Percentiles rank a stretch among this genome's conserved stretches.
Evolutionary conservation across 2,113 vertebrate genomes (phyloP).

Genomic region (Oreochromis niloticus): DNA sequence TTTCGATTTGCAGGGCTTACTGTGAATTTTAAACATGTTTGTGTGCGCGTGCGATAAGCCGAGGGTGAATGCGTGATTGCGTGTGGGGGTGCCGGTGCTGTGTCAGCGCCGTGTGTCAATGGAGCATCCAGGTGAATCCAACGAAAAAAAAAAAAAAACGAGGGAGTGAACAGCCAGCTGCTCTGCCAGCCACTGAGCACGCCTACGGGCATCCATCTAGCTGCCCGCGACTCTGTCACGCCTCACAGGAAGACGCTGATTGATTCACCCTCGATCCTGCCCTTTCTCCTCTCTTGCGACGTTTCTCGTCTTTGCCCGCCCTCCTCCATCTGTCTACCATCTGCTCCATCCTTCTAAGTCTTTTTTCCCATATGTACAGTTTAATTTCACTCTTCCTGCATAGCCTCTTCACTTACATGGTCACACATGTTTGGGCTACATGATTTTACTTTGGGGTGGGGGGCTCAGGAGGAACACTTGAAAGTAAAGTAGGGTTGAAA

Average conservation of each 20-base stretch:
- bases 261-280: constrained; percentile 46
- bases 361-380: not conserved
- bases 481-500: not conserved
- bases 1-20: not conserved
- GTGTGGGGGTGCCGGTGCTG: not conserved
- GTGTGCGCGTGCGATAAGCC: not conserved
- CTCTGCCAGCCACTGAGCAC: constrained; percentile 24
- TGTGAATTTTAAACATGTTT: constrained; percentile 21
- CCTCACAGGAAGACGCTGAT: constrained; percentile 54
- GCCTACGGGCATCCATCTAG: constrained; percentile 47
- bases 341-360: constrained; percentile 36
- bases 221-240: constrained; percentile 40
- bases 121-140: constrained; percentile 41
- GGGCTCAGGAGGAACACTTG: not conserved
- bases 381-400: not conserved
- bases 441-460: not conserved
- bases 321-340: constrained; percentile 61
- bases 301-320: constrained; percentile 23
- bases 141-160: not conserved
- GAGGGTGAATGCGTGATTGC: not conserved
- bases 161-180: constrained; percentile 37
- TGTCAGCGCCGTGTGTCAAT: constrained; percentile 31
- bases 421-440: not conserved
- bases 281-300: constrained; percentile 31
- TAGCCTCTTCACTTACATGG: not conserved